A percentile compares a stretch with the other conserved stretches of the same genome.
Conservation (phyloP, 2,888 invertebrate species). For the Pristionchus arcanus region DNA sequence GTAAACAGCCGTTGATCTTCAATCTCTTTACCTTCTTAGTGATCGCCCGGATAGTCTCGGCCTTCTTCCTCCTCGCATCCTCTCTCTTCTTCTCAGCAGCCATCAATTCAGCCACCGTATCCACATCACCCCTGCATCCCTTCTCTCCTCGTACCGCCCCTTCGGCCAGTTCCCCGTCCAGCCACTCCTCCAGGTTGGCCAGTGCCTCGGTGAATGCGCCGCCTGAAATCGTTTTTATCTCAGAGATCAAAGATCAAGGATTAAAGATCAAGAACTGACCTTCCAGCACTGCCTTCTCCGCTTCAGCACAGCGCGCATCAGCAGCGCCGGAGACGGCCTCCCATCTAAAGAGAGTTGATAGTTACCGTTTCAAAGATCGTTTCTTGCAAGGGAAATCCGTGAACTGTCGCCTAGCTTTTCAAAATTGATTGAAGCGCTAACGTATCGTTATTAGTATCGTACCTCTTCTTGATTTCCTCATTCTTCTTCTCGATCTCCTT, state of each 20-base stretch:
- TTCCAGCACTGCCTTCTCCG: constrained; percentile 63
- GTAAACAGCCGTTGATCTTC: too few relatives aligned
- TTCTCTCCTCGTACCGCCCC: constrained; percentile 81
- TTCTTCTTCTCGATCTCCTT: constrained; percentile 89
- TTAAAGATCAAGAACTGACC: constrained; percentile 10
- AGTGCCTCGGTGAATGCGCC: constrained; percentile 97
- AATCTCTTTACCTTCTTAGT: constrained; percentile 63
- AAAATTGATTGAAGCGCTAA: not conserved
- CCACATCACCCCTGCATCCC: constrained; percentile 87
- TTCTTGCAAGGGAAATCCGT: too few relatives aligned
- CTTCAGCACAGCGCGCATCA: constrained; percentile 36
- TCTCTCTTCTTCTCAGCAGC: constrained; percentile 88
- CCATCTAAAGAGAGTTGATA: constrained; percentile 82
- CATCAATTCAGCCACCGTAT: constrained; percentile 86
- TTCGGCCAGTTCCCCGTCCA: constrained; percentile 81
- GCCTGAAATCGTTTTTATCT: constrained; percentile 83
- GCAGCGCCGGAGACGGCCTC: constrained; percentile 87
- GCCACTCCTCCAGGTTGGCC: constrained; percentile 90
- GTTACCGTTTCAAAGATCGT: constrained; percentile 84
- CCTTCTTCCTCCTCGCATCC: constrained; percentile 68
- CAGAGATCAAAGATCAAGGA: too few relatives aligned
- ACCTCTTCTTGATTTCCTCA: constrained; percentile 86
- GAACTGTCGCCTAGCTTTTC: too few relatives aligned
- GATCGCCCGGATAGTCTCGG: constrained; percentile 68
- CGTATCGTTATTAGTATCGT: constrained; percentile 82